phyloP scores from a whole-genome alignment of 1,140 invertebrate species.

The Pectinophora gossypiella region DNA sequence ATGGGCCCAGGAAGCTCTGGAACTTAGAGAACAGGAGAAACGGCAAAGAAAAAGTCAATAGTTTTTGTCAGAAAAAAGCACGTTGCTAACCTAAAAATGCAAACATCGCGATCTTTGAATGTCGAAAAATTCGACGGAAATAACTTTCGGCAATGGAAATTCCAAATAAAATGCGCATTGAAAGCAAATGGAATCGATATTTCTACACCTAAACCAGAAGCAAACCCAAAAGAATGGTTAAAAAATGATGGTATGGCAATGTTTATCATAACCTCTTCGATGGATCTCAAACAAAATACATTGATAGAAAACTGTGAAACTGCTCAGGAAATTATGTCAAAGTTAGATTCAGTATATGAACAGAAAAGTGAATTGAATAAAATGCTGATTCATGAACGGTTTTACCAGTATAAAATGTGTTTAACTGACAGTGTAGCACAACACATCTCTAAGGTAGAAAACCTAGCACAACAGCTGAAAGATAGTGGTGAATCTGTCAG shows the following conservation, averaged over 20 bases:
- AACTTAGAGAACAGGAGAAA: too few relatives aligned
- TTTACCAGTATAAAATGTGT: constrained; percentile 31
- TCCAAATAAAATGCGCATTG: too few relatives aligned
- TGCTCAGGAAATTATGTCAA: constrained; percentile 19
- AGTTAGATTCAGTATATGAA: constrained; percentile 31
- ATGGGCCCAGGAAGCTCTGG: too few relatives aligned
- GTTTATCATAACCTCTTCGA: constrained; percentile 6
- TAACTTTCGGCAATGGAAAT: constrained; percentile 33
- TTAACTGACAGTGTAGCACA: constrained; percentile 22
- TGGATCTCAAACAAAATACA: constrained; percentile 6
- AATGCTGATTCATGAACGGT: constrained; percentile 32
- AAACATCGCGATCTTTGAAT: constrained; percentile 13
- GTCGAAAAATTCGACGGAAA: constrained; percentile 31
- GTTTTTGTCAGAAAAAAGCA: neutral
- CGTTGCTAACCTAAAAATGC: neutral
- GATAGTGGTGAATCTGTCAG: constrained; percentile 30
- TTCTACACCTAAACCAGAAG: neutral
- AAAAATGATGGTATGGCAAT: constrained; percentile 9
- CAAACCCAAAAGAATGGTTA: too few relatives aligned
- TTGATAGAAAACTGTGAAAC: constrained; percentile 9
- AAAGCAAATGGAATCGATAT: constrained; percentile 27
- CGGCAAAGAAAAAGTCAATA: neutral
- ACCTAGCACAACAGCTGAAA: constrained; percentile 26
- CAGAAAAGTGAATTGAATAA: constrained; percentile 30
- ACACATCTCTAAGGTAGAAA: constrained; percentile 36